Evolutionary conservation across 2,113 vertebrate species (phyloP), one percentile per base, ranked within the genome.

Genomic region (Hemichromis elongatus): DNA sequence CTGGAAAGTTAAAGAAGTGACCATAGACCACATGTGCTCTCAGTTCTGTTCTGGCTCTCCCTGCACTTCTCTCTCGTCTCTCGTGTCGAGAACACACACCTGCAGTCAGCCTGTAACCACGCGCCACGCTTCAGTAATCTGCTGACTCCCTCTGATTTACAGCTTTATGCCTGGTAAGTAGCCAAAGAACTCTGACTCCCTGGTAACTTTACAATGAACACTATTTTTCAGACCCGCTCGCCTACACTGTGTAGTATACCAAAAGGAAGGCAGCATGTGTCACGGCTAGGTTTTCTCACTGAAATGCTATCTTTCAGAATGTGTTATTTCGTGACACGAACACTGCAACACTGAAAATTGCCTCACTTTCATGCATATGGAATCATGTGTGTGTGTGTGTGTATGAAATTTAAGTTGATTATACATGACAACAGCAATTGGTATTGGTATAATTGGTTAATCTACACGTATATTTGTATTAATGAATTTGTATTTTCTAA

Each of bases 61-160:
- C 80, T 86, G 85, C 59, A 68, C 88, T 79, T 68, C 88, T 82
- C 40, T 82, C 80, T 73, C 54, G 45, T 50, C 57, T 68, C 77
- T 82, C 33, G 35, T 85, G 86, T 93, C 89, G 92, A 95, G 93
- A 93, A 92, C 85, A 87, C 91, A 93, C 95, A 96, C 95, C 96
- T 96, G 96, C 95, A 90, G 88, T 91, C 83, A 85, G 87, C 83
- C 85, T 85, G 75, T 84, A 91, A 93, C 93, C 93, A 88, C 90
- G 88, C 75, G 86, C 92, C 87, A 91, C 70, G 85, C 93, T 93
- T 92, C 93, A 92, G 88, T 90, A 92, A 95, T 93, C 90, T 90
- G 90, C 94, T 93, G 91, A 90, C 94, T 93, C 87, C 81, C 86
- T 91, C 89, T 93, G 91, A 94, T 95, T 95, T 95, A 94, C 89